Evolutionary conservation across 2,113 vertebrate genomes (phyloP).

Genomic region (Colinus virginianus): DNA sequence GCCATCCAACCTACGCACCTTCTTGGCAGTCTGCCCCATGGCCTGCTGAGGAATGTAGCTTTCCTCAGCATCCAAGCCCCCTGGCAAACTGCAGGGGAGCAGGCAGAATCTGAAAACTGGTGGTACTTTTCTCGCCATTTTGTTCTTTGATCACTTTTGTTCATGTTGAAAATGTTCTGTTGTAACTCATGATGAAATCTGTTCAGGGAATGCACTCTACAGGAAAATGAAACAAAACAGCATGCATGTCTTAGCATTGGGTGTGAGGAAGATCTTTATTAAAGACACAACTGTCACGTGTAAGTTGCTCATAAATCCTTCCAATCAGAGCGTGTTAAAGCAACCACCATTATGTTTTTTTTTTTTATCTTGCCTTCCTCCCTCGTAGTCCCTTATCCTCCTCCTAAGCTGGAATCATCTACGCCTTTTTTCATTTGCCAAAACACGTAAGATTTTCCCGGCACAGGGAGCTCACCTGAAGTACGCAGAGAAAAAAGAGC

Average conservation of each 20-base stretch:
- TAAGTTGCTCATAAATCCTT: conserved; percentile 23
- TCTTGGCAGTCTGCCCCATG: not conserved
- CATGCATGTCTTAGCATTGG: not conserved
- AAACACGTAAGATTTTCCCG: not conserved
- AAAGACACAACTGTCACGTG: conserved; percentile 12
- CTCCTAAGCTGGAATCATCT: not conserved
- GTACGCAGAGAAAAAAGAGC: not conserved
- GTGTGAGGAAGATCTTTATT: not conserved
- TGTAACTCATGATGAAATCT: not conserved
- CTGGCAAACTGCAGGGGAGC: conserved; percentile 36
- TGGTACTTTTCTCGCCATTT: not conserved
- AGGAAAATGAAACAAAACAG: conserved; percentile 6
- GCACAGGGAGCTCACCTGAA: conserved; percentile 4
- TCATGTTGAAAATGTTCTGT: not conserved
- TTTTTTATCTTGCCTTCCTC: not conserved
- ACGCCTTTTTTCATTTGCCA: not conserved
- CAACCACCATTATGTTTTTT: not conserved
- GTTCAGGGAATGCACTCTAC: not conserved
- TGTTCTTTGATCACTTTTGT: conserved; percentile 36
- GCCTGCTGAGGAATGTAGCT: conserved; percentile 27
- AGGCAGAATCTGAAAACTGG: not conserved
- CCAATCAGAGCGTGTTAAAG: conserved; percentile 20
- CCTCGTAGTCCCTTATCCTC: not conserved
- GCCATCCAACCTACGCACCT: conserved; percentile 60
- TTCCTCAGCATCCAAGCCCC: conserved; percentile 19